Base-by-base conservation (phyloP, 2,797 vertebrate species). In the Molothrus ater region DNA sequence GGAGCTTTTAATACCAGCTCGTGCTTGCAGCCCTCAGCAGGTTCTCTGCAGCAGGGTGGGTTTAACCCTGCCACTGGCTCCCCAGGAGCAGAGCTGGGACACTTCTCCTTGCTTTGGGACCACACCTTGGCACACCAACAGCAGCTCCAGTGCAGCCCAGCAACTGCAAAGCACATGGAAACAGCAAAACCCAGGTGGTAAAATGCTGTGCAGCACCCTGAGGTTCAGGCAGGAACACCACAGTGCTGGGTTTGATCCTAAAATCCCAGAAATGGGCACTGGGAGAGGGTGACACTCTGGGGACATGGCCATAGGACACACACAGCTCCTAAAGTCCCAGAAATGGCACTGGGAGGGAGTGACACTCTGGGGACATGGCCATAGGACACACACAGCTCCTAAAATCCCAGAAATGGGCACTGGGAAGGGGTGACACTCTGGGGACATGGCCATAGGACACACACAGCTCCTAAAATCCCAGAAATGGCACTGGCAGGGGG, bases 301-400 rank as follows among this genome's bases (percentile, higher is more conserved):
- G 72, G 57, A 76, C 17, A 3, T 1, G 21, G 26, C 20, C 40
- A 2, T 0, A 12, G 3, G 14, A 43, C 17, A 18, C 7, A 51
- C 50, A 31, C 17, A 53, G 4, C 75, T 82, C 8, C 59, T 8
- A 7, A 28, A 63, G 36, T 2, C 34, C 56, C 48, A 75, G 34
- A 25, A 65, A 36, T 0, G n/a, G 74, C 61, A 54, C 6, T 4
- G 42, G 11, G 25, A 80, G 34, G 38, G 21, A 31, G 7, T 38
- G 36, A 9, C 68, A 25, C 45, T 17, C 53, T 24, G 18, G n/a
- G n/a, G 65, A 76, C 16, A 3, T 1, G 21, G 24, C 20, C 50
- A 51, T 11, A 51, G 50, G 28, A 50, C 14, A 50, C 48, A 25
- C 11, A 45, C 43, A 45, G 2, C 63, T 9, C 4, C 28, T 66